Base-by-base conservation (phyloP, 2,888 invertebrate genomes). In the Hemicrepidius hirtus region DNA sequence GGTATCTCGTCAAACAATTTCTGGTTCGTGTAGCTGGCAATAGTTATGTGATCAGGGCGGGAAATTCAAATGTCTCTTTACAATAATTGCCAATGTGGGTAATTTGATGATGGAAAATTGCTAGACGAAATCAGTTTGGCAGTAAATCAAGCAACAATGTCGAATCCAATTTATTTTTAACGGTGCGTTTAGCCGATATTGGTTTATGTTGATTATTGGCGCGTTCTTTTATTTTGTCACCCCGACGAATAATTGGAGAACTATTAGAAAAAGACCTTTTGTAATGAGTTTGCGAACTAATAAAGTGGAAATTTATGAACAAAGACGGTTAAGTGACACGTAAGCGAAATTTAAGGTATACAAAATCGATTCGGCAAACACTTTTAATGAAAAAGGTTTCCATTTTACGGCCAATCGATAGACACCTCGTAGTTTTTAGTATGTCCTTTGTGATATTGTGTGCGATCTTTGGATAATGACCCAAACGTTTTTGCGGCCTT, bases 331-430 rank as follows among this genome's bases (percentile, higher is more conserved):
- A 71, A 72, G 57, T 63, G 68, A 59, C 68, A 68, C 73, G 68
- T 68, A 65, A 68, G 68, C 73, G 46, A 73, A 69, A 73, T 69
- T 73, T 66, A 66, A 73, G 73, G 69, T 70, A 41, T 70, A 63
- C 62, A 67, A 62, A 66, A 74, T 74, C 73, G 69, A 74, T 74
- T 66, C 67, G 62, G 62, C 73, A 67, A 70, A 67, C 70, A 67
- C 62, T 66, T 66, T 62, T 74, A 74, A 73, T 73, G 72, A 68
- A 67, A 66, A 68, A 60, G 63, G 73, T 64, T 64, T 49, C 32
- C 68, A 57, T 72, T 69, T 68, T 73, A 64, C 44, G 35, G 21
- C 59, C 55, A 67, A 73, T 73, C 73, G 73, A 73, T 73, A 57
- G 55, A 40, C 62, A 46, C 55, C 64, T 64, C 57, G 55, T 35